Evolutionary conservation across 2,888 invertebrate species (phyloP), one percentile per base, ranked within the genome.

Genomic region (Rhopalosiphum nymphaeae): DNA sequence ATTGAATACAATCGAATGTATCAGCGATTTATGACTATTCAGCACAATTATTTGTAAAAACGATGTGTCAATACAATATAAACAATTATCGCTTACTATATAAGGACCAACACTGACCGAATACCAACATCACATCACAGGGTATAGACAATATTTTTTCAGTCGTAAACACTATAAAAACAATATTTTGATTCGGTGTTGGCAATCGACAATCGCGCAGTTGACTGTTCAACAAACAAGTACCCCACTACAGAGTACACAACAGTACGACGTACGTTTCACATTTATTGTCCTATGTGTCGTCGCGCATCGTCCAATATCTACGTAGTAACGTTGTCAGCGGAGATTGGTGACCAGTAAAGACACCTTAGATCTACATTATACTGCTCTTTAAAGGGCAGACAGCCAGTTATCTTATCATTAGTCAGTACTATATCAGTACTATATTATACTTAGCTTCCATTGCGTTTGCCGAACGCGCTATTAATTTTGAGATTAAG

Each of bases 151-250:
- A 67, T 36, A 16, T n/a, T 16, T 5, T 61, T 67, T 16, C n/a
- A 7, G 16, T n/a, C 61, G 29, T n/a, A 67, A 67, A n/a, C 67
- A 16, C n/a, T n/a, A n/a, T n/a, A n/a, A n/a, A n/a, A n/a, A n/a
- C 67, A 67, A 67, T 67, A 67, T 67, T 29, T 36, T n/a, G 5
- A 36, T 67, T 67, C 5, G 3, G 16, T 16, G 67, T 5, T n/a
- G 0, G 67, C 13, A 13, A 21, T n/a, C n/a, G n/a, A 5, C 13
- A 67, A 13, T n/a, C n/a, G n/a, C n/a, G 16, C n/a, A 16, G 16
- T 36, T 10, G 44, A 46, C 44, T 46, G 44, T 46, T 7, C 44
- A 46, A 46, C 44, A 7, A 46, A 5, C 44, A 46, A 46, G 44
- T 46, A 46, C 44, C 44, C 44, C 44, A 46, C 44, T 46, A 46